Conservation (phyloP, 2,113 vertebrate species). For the Calidris pugnax region DNA sequence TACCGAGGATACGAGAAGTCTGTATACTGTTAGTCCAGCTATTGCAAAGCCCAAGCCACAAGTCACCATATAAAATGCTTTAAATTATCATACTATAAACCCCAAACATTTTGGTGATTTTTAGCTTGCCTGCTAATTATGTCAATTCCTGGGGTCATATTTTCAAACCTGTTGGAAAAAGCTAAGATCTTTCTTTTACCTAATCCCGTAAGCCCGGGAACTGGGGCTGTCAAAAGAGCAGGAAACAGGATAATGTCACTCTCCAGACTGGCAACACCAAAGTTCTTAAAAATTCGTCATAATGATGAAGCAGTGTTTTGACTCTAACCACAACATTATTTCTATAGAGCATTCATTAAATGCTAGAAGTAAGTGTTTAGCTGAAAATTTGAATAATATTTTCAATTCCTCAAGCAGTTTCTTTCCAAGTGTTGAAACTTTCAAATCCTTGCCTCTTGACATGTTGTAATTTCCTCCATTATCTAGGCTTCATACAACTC, state of each 20-base stretch:
- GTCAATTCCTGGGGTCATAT: rapidly evolving
- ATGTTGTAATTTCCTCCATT: neutral
- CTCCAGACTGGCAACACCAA: neutral
- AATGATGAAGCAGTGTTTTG: neutral
- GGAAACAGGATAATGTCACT: neutral
- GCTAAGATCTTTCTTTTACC: neutral
- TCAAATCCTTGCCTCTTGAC: neutral
- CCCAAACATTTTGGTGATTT: neutral
- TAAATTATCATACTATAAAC: neutral
- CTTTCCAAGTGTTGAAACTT: neutral
- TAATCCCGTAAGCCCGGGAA: neutral
- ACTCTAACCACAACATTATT: neutral
- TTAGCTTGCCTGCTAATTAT: neutral
- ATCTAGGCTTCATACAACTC: neutral
- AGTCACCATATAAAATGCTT: neutral
- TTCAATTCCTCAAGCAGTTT: neutral
- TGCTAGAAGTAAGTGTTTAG: neutral
- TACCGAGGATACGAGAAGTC: neutral
- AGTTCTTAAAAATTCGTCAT: neutral
- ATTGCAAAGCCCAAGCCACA: neutral
- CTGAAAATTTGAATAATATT: neutral
- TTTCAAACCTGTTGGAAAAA: neutral
- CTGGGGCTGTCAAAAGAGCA: neutral
- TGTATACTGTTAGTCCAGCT: neutral
- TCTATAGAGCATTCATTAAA: neutral